A percentile compares a stretch with the other conserved stretches of the same genome.
Conservation (phyloP, 2,888 invertebrate species). For the Drosophila meridionalis region DNA sequence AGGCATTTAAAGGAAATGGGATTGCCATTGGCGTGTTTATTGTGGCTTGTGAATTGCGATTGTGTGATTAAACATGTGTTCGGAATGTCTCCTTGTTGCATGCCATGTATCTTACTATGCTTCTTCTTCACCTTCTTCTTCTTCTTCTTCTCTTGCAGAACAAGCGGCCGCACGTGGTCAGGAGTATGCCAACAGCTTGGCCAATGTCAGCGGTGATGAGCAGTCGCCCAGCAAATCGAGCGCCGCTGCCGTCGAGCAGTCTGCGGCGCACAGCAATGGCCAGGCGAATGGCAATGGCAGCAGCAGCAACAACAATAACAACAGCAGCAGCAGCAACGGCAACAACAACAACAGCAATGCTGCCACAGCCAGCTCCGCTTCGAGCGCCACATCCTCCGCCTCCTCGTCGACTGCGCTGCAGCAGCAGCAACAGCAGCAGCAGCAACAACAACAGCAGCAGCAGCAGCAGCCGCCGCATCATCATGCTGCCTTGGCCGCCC, state of each 20-base stretch:
- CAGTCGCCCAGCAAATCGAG: slow-evolving; percentile 77
- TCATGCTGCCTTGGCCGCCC: slow-evolving; percentile 72
- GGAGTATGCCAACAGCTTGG: slow-evolving; percentile 76
- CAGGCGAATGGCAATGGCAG: slow-evolving; percentile 20
- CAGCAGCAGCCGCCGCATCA: slow-evolving; percentile 53
- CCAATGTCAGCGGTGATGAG: slow-evolving; percentile 76
- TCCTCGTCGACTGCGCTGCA: slow-evolving; percentile 49
- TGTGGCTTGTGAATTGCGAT: slow-evolving; percentile 10
- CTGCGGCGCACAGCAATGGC: slow-evolving; percentile 55
- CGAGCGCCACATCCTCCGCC: slow-evolving; percentile 61
- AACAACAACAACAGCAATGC: slow-evolving; percentile 9
- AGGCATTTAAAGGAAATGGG: slow-evolving; percentile 66
- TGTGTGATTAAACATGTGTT: slow-evolving; percentile 15
- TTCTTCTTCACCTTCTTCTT: not conserved
- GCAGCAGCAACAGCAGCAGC: slow-evolving; percentile 14
- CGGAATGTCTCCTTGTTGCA: slow-evolving; percentile 1
- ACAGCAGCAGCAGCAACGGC: not conserved
- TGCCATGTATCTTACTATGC: slow-evolving; percentile 14
- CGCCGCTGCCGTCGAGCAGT: slow-evolving; percentile 46
- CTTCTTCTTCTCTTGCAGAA: slow-evolving; percentile 52
- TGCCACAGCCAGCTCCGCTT: slow-evolving; percentile 13
- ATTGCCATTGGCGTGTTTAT: slow-evolving; percentile 35
- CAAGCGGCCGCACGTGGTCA: slow-evolving; percentile 79
- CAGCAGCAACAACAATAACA: slow-evolving; percentile 11
- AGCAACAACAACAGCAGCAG: slow-evolving; percentile 48